phyloP scores from a whole-genome alignment of 2,888 invertebrate species.

The Seira ritae region DNA sequence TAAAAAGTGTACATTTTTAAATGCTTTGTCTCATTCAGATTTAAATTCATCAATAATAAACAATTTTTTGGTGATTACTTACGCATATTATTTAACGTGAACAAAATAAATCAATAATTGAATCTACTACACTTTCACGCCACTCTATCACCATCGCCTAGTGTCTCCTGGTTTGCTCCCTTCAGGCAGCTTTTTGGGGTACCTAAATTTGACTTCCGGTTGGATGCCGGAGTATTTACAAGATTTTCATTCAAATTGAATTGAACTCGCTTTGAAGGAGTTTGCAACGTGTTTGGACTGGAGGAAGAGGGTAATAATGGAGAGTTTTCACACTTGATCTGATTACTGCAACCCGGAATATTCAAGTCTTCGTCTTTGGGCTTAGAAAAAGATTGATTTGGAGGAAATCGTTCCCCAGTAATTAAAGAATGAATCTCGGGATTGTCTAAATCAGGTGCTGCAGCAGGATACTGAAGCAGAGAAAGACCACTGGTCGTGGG shows the following conservation, averaged over 20 bases:
- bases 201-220: slow-evolving; percentile 32
- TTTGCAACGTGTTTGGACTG: slow-evolving; percentile 44
- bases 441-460: slow-evolving; percentile 51
- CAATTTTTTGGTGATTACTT: too few species aligned
- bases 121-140: too few species aligned
- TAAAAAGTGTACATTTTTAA: too few species aligned
- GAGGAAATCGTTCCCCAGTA: slow-evolving; percentile 35
- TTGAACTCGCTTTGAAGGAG: slow-evolving; percentile 69
- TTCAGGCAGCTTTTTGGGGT: slow-evolving; percentile 71
- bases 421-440: slow-evolving; percentile 67
- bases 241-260: slow-evolving; percentile 69
- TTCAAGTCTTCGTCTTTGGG: background rate
- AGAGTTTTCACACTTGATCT: background rate
- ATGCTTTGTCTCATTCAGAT: too few species aligned
- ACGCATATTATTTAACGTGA: too few species aligned
- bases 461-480: slow-evolving; percentile 27
- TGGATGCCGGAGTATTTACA: slow-evolving; percentile 56
- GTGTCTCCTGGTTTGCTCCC: slow-evolving; percentile 34
- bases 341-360: background rate
- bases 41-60: too few species aligned
- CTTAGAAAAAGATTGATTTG: slow-evolving; percentile 8
- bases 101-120: too few species aligned
- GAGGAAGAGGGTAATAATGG: background rate
- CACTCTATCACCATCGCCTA: too few species aligned
- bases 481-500: background rate